Base-by-base conservation (phyloP, 2,888 invertebrate species). In the Apamea anceps region DNA sequence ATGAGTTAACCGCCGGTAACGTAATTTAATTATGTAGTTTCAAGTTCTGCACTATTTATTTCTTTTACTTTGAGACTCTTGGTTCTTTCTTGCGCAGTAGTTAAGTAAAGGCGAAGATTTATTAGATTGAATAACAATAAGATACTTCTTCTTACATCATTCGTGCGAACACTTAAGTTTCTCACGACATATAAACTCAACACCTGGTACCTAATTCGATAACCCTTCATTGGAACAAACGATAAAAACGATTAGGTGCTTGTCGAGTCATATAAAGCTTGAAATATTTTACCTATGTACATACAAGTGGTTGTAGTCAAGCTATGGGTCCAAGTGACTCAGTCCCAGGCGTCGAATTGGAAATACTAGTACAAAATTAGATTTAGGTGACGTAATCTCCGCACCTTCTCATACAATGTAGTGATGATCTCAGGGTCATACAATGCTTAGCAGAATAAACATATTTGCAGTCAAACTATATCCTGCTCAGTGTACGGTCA, bases 391-490 rank as follows among this genome's bases (percentile, higher is more conserved):
- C 84, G 88, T 77, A 85, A 87, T 63, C 79, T 54, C 81, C 80
- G 73, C 75, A 70, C 80, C 85, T 87, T 82, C 72, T 72, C 73
- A 21, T 71, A 63, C 70, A 68, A 72, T 76, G 72, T 72, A 65
- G 57, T 63, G 87, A 84, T 82, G 81, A 87, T 84, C 83, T 89
- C 84, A 88, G 82, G 84, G 81, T 80, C 77, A 87, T 57, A 72
- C 68, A 60, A 75, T 72, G 74, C 65, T 72, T 66, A 66, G 45
- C n/a, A 71, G 81, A 88, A 87, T 79, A 79, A 68, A 82, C 72
- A 74, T 74, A 81, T 84, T 72, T 81, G 74, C 62, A 68, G 65
- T 72, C 76, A 87, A 87, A 74, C 62, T 80, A 85, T 77, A 85
- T 75, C 67, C 74, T 77, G 54, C 63, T 75, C n/a, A 66, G 32